Conservation (phyloP, 2,888 invertebrate species). For the Nycteola revayana region DNA sequence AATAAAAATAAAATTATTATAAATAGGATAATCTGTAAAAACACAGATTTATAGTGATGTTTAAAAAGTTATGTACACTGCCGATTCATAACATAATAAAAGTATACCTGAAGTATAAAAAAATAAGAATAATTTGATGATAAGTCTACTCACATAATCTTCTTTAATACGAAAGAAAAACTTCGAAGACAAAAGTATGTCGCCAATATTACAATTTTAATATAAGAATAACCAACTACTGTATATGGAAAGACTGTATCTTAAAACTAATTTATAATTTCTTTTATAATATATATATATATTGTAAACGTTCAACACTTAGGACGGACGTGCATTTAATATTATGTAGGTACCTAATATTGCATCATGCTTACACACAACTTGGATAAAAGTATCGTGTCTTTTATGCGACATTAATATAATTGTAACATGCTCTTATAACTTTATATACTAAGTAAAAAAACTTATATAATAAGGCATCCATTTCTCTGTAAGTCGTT, state of each 20-base stretch:
- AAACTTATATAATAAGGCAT: constrained; percentile 24
- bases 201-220: too few species aligned
- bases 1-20: background rate
- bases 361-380: constrained; percentile 25
- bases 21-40: constrained; percentile 9
- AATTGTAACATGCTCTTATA: constrained; percentile 11
- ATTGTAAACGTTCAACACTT: constrained; percentile 18
- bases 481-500: constrained; percentile 17
- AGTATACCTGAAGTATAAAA: constrained; percentile 7
- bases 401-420: constrained; percentile 17
- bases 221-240: constrained; percentile 26
- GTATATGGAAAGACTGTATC: constrained; percentile 35
- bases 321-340: constrained; percentile 30
- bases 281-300: constrained; percentile 25
- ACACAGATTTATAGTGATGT: constrained; percentile 17
- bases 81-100: constrained; percentile 7
- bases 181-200: too few species aligned
- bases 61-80: too few species aligned
- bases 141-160: too few species aligned
- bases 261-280: constrained; percentile 20
- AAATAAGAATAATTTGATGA: too few species aligned
- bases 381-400: constrained; percentile 2
- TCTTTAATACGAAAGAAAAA: too few species aligned
- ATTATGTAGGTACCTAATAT: constrained; percentile 27
- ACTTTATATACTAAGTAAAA: background rate